Evolutionary conservation across 2,797 vertebrate genomes (phyloP), one percentile per base, ranked within the genome.

Genomic region (Gadopsis marmoratus): DNA sequence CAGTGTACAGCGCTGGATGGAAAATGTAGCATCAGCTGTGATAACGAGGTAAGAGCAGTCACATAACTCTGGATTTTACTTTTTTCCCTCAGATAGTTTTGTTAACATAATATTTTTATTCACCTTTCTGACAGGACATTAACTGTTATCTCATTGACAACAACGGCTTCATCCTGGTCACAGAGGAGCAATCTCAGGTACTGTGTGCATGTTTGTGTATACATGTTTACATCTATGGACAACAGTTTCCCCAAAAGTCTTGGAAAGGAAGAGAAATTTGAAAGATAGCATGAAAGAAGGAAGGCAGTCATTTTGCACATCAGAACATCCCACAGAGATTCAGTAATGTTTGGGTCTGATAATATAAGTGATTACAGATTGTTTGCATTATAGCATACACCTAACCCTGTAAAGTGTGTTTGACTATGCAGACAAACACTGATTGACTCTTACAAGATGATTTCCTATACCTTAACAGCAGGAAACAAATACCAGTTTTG

Each of bases 131-230:
- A 77, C 93, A 99, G 98, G 95, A 97, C 83, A 96, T 99, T 78
- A 99, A 96, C 90, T 99, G 98, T 90, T 99, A 99, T 91, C 96
- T 99, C 87, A 99, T 99, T 81, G 98, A 99, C 93, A 99, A 99
- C 92, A 99, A 99, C 29, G 98, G 97, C 78, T 99, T 99, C 91
- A 98, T 99, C 88, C 95, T 99, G 81, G 98, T 99, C 33, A 97
- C 98, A 81, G 97, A 99, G 93, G 97, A 98, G 77, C 95, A 95
- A 9, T 95, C 94, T 47, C 97, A 99, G 96, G 98, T 99, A 95
- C 62, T 56, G 65, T 82, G 26, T 84, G 12, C 37, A 17, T 31
- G 29, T 58, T 11, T 39, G 11, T 21, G 23, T 61, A 19, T 29
- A 60, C 47, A 37, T 64, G 19, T 82, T 56, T n/a, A 66, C 33